Evolutionary conservation across 2,797 vertebrate species (phyloP).

Genomic region (Pyrocephalus nanus): DNA sequence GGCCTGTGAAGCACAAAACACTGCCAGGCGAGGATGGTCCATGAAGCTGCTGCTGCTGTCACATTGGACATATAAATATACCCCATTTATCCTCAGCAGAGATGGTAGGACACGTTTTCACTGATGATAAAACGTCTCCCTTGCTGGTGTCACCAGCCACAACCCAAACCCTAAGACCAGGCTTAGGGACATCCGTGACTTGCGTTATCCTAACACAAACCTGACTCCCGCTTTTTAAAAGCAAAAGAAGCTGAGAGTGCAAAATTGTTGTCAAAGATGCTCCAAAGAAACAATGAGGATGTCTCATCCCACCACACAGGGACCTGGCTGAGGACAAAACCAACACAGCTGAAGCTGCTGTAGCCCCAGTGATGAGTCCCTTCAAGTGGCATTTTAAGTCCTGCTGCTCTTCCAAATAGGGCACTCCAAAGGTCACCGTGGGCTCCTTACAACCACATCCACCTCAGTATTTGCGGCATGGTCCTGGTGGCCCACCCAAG

Average conservation of each 20-base stretch:
- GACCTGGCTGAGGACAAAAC: neutral
- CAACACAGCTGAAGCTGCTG: neutral
- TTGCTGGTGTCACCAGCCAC: neutral
- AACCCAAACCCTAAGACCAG: neutral
- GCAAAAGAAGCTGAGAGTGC: neutral
- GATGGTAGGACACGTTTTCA: neutral
- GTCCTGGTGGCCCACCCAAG: neutral
- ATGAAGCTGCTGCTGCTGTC: neutral
- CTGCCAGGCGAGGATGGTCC: fast-evolving
- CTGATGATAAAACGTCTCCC: neutral
- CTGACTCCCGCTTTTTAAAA: neutral
- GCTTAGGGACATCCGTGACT: neutral
- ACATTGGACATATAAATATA: neutral
- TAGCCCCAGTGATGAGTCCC: neutral
- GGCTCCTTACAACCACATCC: neutral
- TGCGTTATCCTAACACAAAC: neutral
- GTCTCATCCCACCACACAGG: fast-evolving
- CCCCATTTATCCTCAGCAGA: neutral
- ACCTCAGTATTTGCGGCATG: fast-evolving
- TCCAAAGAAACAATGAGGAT: neutral
- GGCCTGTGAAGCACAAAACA: neutral
- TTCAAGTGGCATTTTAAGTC: neutral
- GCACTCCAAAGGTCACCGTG: neutral
- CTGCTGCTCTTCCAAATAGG: fast-evolving
- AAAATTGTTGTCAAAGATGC: neutral